phyloP scores from a whole-genome alignment of 2,113 vertebrate genomes.

The Ceyx margarethae region DNA sequence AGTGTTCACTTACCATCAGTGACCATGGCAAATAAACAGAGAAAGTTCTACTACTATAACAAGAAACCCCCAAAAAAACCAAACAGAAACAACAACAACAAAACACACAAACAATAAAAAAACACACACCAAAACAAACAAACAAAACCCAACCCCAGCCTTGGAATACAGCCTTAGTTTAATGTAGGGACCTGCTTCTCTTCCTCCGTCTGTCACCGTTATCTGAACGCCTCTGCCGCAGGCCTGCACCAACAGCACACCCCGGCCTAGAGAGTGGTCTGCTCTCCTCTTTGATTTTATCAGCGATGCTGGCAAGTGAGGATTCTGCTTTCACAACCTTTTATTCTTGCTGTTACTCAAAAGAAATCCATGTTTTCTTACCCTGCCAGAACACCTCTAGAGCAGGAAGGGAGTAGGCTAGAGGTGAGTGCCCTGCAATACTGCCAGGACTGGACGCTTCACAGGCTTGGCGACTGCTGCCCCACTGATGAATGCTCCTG shows the following conservation, averaged over 20 bases:
- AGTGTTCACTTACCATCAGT: background rate
- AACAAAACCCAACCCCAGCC: too few relatives aligned
- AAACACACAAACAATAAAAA: too few relatives aligned
- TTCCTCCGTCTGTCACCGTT: background rate
- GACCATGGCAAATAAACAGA: background rate
- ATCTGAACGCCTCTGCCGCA: background rate
- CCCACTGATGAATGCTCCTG: fast-evolving
- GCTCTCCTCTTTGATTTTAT: background rate
- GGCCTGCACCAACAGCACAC: background rate
- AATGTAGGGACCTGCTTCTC: background rate
- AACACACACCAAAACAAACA: too few relatives aligned
- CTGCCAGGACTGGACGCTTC: background rate
- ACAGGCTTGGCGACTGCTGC: fast-evolving
- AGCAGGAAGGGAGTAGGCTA: background rate
- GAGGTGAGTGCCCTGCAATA: fast-evolving
- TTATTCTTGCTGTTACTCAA: background rate
- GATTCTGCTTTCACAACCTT: background rate
- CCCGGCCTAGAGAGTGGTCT: background rate
- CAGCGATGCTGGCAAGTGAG: background rate
- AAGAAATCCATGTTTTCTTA: background rate
- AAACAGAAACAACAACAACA: background rate
- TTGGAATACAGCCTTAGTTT: background rate
- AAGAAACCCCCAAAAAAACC: background rate
- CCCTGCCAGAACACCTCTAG: background rate
- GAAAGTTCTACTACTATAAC: background rate